Conservation (phyloP, 2,888 invertebrate species). For the Pherbina coryleti region DNA sequence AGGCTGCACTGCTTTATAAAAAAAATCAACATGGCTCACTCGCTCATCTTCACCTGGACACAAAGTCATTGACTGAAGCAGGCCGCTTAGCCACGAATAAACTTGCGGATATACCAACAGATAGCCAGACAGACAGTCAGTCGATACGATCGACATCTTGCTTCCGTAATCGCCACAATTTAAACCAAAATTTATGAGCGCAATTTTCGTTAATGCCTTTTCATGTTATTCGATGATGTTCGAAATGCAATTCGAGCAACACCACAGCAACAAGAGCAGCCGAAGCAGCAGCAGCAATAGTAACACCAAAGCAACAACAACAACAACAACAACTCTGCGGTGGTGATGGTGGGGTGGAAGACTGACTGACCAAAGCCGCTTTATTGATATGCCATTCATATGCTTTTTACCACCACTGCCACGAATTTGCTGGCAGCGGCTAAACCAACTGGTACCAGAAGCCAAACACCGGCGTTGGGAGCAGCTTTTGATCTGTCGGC, state of each 20-base stretch:
- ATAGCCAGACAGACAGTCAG: not conserved
- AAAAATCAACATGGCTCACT: not conserved
- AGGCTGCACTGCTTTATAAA: no score
- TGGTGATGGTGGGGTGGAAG: not conserved
- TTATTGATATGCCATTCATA: slow-evolving; percentile 10
- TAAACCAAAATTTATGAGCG: slow-evolving; percentile 66
- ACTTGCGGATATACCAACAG: not conserved
- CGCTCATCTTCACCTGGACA: not conserved
- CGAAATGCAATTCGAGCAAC: slow-evolving; percentile 57
- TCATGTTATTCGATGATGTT: slow-evolving; percentile 65
- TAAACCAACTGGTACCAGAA: not conserved
- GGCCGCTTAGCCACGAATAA: not conserved
- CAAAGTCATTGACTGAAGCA: not conserved
- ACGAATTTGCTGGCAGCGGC: not conserved
- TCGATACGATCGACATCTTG: slow-evolving; percentile 8
- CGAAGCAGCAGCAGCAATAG: not conserved
- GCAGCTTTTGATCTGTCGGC: not conserved
- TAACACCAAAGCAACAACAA: not conserved
- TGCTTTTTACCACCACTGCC: not conserved
- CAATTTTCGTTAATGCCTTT: slow-evolving; percentile 70
- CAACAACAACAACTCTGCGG: not conserved
- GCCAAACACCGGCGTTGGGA: not conserved
- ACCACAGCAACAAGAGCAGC: not conserved
- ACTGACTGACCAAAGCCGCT: not conserved
- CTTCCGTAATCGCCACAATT: slow-evolving; percentile 12